Evolutionary conservation across 2,797 vertebrate species (phyloP).

Genomic region (Nannoperca australis): DNA sequence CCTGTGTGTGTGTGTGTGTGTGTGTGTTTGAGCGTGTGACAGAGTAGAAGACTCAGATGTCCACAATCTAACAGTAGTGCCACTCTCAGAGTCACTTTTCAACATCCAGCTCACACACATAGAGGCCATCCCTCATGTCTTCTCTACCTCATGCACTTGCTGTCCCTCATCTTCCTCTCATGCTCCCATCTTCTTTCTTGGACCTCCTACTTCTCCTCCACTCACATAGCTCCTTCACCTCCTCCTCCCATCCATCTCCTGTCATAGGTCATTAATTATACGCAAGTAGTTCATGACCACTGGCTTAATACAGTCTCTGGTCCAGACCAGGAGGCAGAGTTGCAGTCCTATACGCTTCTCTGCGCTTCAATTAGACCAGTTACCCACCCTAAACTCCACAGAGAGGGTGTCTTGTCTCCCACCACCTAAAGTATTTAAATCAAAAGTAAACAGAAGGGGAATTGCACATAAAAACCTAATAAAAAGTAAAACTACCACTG

Average conservation of each 20-base stretch:
- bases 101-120: constrained; percentile 14
- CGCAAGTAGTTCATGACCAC: constrained; percentile 52
- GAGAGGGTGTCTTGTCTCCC: too few relatives aligned
- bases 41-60: constrained; percentile 26
- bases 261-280: constrained; percentile 56
- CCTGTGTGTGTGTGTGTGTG: background rate
- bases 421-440: too few relatives aligned
- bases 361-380: too few relatives aligned
- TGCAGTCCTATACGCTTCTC: too few relatives aligned
- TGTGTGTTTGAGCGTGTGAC: constrained; percentile 11
- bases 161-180: constrained; percentile 5
- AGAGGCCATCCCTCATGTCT: background rate
- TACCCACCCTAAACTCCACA: too few relatives aligned
- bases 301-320: too few relatives aligned
- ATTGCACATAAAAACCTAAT: too few relatives aligned
- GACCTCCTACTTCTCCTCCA: background rate
- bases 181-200: constrained; percentile 12
- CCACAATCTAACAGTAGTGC: constrained; percentile 22
- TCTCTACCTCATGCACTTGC: background rate
- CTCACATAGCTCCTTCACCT: constrained; percentile 16
- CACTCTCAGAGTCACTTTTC: constrained; percentile 25
- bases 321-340: too few relatives aligned
- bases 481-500: too few relatives aligned
- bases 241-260: background rate
- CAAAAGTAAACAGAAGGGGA: too few relatives aligned